phyloP scores from a whole-genome alignment of 2,113 vertebrate species.

The Saguinus midas region DNA sequence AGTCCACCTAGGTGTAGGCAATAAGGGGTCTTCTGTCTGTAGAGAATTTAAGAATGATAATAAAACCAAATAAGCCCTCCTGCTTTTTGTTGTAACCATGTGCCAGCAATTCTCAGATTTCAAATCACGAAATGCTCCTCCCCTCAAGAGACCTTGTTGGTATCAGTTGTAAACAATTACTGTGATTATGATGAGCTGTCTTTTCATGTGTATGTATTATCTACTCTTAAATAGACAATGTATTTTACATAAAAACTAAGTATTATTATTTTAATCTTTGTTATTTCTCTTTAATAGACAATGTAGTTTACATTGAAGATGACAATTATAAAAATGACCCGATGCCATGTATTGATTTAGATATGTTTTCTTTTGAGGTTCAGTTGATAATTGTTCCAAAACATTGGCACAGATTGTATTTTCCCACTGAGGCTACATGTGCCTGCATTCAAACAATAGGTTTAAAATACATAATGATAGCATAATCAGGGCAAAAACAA shows the following conservation, averaged over 20 bases:
- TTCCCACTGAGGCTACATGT: neutral
- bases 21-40: neutral
- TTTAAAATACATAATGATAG: neutral
- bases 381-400: neutral
- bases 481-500: neutral
- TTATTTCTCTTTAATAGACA: neutral
- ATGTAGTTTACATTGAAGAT: neutral
- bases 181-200: neutral
- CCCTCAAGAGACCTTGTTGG: neutral
- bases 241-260: neutral
- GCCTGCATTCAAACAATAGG: neutral
- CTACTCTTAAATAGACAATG: neutral
- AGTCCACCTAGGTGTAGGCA: neutral
- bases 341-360: neutral
- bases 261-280: slow-evolving; percentile 11
- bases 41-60: slow-evolving; percentile 5
- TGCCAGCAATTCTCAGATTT: neutral
- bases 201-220: neutral
- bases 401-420: neutral
- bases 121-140: neutral
- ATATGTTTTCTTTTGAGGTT: neutral
- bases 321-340: neutral
- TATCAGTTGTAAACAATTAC: neutral
- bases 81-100: neutral
- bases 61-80: neutral